Base-by-base conservation (phyloP, 1,140 invertebrate genomes). In the Drosophila rufa region DNA sequence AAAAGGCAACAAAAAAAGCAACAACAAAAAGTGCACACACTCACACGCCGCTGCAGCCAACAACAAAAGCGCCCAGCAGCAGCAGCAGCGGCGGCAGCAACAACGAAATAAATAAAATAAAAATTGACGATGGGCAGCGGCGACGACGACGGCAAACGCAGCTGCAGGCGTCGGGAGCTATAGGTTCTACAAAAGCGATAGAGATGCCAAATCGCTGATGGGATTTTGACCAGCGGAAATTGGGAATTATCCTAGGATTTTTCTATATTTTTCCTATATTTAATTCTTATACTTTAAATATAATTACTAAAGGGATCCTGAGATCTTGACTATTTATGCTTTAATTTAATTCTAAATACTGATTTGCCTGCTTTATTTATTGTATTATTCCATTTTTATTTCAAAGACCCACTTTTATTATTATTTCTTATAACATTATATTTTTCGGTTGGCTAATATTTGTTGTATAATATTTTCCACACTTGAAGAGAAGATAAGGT, bases 51-150 rank as follows among this genome's bases (percentile, higher is more conserved):
- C 42, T 45, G 74, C 75, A 81, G 53, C 19, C 51, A 42, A 30
- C 48, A 51, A 33, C 27, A 40, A 40, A 40, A 15, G 27, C 56
- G 43, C 38, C 22, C 33, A 38, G 27, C 25, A 25, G 25, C 38
- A 33, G 46, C 38, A 17, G n/a, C 38, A 22, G 46, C n/a, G n/a
- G n/a, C n/a, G n/a, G 27, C 25, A 25, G 25, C 38, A 33, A 22
- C 38, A 17, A 9, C 55, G 40, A 73, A 73, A 73, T 73, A 73
- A 73, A 73, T 73, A 43, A 73, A 73, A 73, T 73, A 69, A 43
- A 76, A 76, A 76, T 67, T 78, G 75, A 56, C 64, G 74, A 59
- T 77, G 75, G 74, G 71, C 74, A 77, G 66, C 59, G 53, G 69
- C 80, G 78, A 33, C 30, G 33, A 19, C 51, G 17, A 38, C 53